Percentiles rank a stretch among this genome's conserved stretches.
Conservation (phyloP, 1,140 invertebrate species). For the Pachypeltis micranthus region DNA sequence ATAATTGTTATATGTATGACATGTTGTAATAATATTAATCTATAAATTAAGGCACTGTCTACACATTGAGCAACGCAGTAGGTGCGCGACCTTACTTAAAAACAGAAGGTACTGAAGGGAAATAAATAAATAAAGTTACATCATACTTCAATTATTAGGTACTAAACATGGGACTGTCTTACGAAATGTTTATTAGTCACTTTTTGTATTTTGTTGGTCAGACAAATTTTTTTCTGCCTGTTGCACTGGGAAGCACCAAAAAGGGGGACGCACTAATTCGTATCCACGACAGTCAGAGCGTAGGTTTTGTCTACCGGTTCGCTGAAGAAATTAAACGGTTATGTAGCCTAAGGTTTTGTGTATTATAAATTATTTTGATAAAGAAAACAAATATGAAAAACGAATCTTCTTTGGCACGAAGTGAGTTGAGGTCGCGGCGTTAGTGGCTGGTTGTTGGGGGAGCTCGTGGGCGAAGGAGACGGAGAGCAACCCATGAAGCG, state of each 20-base stretch:
- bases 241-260: slow-evolving; percentile 14
- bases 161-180: background rate
- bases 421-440: slow-evolving; percentile 15
- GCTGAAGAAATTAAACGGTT: too few species aligned
- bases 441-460: slow-evolving; percentile 12
- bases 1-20: background rate
- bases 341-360: too few species aligned
- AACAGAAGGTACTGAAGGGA: slow-evolving; percentile 17
- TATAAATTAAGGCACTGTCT: slow-evolving; percentile 20
- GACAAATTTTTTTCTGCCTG: too few species aligned
- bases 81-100: slow-evolving; percentile 23
- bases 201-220: too few species aligned
- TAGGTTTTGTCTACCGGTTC: too few species aligned
- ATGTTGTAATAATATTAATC: background rate
- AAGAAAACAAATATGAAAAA: slow-evolving; percentile 11
- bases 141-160: background rate
- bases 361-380: slow-evolving; percentile 3
- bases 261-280: background rate
- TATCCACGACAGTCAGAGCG: too few species aligned
- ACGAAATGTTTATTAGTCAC: background rate
- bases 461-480: slow-evolving; percentile 46
- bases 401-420: slow-evolving; percentile 23
- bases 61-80: slow-evolving; percentile 23
- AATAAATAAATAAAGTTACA: slow-evolving; percentile 12
- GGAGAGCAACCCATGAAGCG: slow-evolving; percentile 57